phyloP scores from a whole-genome alignment of 2,797 vertebrate genomes.

The Acipenser ruthenus region DNA sequence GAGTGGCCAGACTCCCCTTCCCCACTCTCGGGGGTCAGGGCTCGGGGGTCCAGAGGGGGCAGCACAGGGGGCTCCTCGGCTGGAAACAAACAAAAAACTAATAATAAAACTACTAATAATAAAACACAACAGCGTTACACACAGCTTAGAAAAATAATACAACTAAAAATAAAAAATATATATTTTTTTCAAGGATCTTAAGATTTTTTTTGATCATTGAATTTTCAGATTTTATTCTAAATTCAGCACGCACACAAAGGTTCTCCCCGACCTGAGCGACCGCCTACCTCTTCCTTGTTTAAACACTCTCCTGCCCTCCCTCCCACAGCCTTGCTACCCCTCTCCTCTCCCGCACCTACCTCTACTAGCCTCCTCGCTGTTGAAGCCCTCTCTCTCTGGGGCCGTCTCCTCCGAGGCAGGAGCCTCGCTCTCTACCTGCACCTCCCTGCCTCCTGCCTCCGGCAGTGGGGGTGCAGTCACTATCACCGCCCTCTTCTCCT shows the following conservation, averaged over 20 bases:
- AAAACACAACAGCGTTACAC: no score
- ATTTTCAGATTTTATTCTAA: no score
- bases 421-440: constrained; percentile 45
- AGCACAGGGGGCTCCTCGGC: constrained; percentile 56
- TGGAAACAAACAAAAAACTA: constrained; percentile 21
- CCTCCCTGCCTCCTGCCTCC: constrained; percentile 31
- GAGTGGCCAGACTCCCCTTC: constrained; percentile 73
- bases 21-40: constrained; percentile 67
- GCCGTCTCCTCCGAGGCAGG: constrained; percentile 46
- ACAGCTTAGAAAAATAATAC: no score
- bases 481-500: constrained; percentile 19
- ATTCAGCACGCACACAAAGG: no score
- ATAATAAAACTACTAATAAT: no score
- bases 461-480: constrained; percentile 32
- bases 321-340: not conserved
- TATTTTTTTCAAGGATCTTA: no score
- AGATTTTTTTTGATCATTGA: no score
- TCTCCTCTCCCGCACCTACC: constrained; percentile 36
- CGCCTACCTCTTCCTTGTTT: no score
- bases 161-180: no score
- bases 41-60: constrained; percentile 43
- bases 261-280: no score
- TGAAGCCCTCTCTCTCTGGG: constrained; percentile 45
- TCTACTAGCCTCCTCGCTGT: constrained; percentile 39
- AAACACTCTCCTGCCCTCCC: no score